Percentiles rank a stretch among this genome's conserved stretches.
Evolutionary conservation across 2,113 vertebrate genomes (phyloP).

Genomic region (Maylandia zebra): DNA sequence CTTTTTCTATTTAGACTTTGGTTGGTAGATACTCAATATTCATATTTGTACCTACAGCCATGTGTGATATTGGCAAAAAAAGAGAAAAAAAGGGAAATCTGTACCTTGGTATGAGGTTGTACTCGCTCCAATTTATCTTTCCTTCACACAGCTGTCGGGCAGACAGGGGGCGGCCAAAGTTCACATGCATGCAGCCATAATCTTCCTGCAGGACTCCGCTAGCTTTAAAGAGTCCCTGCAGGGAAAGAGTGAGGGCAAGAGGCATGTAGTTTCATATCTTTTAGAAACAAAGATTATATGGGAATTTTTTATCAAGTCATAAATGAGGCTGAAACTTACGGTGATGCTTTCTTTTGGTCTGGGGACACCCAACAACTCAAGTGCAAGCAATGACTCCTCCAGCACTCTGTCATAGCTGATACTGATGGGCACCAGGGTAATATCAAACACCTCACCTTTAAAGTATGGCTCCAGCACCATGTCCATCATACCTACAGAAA

Average conservation of each 20-base stretch:
- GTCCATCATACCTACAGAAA: conserved; percentile 84
- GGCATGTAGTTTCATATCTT: not conserved
- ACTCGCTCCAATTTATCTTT: conserved; percentile 72
- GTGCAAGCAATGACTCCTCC: conserved; percentile 88
- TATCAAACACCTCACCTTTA: conserved; percentile 90
- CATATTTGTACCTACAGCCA: not conserved
- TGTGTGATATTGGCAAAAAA: not conserved
- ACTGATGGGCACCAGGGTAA: conserved; percentile 88
- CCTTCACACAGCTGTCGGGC: conserved; percentile 81
- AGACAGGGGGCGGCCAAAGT: conserved; percentile 83
- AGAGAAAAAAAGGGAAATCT: not conserved
- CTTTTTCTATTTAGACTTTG: not conserved
- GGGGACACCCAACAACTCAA: conserved; percentile 88
- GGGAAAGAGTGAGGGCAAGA: not conserved
- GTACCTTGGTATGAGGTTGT: conserved; percentile 82
- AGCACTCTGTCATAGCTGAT: conserved; percentile 93
- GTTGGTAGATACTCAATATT: not conserved
- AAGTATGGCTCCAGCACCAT: conserved; percentile 95
- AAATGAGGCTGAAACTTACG: not conserved
- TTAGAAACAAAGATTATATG: not conserved
- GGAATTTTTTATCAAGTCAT: not conserved
- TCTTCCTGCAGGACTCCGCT: conserved; percentile 83
- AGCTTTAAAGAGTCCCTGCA: conserved; percentile 87
- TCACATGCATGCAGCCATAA: conserved; percentile 87
- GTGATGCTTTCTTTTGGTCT: conserved; percentile 88